Evolutionary conservation across 2,113 vertebrate genomes (phyloP), one percentile per base, ranked within the genome.

Genomic region (Indicator indicator): DNA sequence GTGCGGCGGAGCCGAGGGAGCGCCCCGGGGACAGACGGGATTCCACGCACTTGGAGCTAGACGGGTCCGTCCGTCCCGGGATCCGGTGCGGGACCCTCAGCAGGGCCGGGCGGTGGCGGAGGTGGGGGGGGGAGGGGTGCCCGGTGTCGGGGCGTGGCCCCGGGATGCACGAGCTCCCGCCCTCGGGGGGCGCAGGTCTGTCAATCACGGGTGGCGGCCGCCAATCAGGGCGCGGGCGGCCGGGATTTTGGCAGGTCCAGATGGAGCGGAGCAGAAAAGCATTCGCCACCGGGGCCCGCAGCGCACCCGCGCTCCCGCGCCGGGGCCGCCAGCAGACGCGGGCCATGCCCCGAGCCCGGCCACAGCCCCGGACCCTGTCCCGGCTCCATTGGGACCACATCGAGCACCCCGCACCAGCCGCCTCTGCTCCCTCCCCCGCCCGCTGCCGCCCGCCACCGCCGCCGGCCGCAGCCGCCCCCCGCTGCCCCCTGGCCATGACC

Each of bases 171-270:
- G 24, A 73, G 69, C 67, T 67, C 59, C 76, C 68, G 86, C 86
- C 76, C 59, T 60, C 50, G 68, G 52, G 65, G 74, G 74, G 59
- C 75, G 67, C 85, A 58, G 63, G 40, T 24, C 70, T 55, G 89
- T 78, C 93, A 63, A 55, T 94, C 93, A 86, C 40, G 23, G 60
- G 59, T 46, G 15, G 40, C 46, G 65, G 92, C 91, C 96, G 95
- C 98, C 97, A 98, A 97, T 98, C 97, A 96, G 97, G 92, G 95
- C 90, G 95, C 96, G 95, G 96, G 97, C 75, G 68, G 52, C 63
- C 65, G 94, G 88, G 96, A 64, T 96, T 97, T 95, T 95, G 96
- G 89, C 88, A 73, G 86, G 50, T 89, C 80, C 79, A 27, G 84
- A 86, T 79, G 89, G 86, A 78, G 70, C 33, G 50, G 36, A 78